Base-by-base conservation (phyloP, 2,888 invertebrate species). In the Tillus elongatus region DNA sequence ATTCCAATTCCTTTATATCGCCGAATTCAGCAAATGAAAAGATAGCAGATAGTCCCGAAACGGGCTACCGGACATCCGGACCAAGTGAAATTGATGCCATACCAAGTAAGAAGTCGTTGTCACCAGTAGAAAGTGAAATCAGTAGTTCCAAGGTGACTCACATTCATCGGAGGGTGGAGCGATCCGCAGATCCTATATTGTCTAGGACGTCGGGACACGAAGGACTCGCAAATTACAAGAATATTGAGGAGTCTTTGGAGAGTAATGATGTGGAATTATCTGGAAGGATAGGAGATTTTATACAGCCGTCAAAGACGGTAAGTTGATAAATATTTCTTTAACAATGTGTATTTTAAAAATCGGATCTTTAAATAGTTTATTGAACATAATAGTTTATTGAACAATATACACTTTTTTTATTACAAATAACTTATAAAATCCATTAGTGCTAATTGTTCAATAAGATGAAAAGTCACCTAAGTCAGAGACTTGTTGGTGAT, bases 1-100 rank as follows among this genome's bases (percentile, higher is more conserved):
- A 71, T 58, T 70, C 74, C 29, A 74, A 80, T 65, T 79, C 81
- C 2, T 80, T 79, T 58, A 69, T 80, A 40, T 81, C 81, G 46
- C 81, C 81, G 46, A 80, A 78, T 57, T 81, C 81, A 1, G 69
- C 63, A 2, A 56, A 60, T 33, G 35, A 33, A 12, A 42, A 36
- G 15, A 14, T 36, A 3, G 35, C 28, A 4, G 31, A 34, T 12
- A 15, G 11, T 24, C 16, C 37, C 19, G 36, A 40, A 13, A 29
- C 26, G 12, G 52, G 46, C 4, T 48, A 50, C 40, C 43, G 50
- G 37, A 58, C 57, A 24, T 52, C 51, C 33, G 54, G 47, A 14
- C 53, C 57, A 8, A 47, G 46, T 39, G 52, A 55, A 48, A 51
- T 52, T 37, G 39, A 39, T 16, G 33, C 37, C 10, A 28, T 30